These are phyloP conservation scores for Stigmatopora nigra DNA, from an alignment of 2,113 vertebrate genomes.

Conservation along the genomic window DNA sequence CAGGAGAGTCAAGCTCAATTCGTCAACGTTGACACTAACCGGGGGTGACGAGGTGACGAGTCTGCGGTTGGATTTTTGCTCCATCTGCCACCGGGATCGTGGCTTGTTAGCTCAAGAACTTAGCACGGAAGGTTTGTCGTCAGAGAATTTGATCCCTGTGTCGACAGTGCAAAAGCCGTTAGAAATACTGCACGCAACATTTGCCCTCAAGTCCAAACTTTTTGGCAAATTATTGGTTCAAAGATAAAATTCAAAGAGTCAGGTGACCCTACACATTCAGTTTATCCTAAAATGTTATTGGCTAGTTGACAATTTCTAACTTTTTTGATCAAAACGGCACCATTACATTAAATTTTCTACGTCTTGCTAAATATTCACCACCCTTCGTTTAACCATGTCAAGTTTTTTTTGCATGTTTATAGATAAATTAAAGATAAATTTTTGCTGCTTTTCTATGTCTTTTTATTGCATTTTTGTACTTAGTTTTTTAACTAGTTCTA, in stretches of 20 bases:
- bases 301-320: no score
- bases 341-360: constrained; percentile 37
- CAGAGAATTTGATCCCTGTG: neutral
- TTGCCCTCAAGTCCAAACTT: neutral
- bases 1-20: neutral
- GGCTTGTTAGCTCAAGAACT: neutral
- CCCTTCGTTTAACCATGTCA: constrained; percentile 21
- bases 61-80: neutral
- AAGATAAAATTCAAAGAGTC: no score
- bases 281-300: neutral
- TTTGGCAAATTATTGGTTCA: neutral
- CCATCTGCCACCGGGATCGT: neutral
- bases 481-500: no score
- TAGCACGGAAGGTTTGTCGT: neutral
- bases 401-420: constrained; percentile 44
- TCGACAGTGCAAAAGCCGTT: neutral
- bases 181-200: neutral
- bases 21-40: neutral
- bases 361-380: constrained; percentile 38
- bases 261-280: neutral
- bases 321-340: neutral
- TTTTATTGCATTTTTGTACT: no score
- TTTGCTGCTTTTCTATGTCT: no score
- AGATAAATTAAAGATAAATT: constrained; percentile 45
- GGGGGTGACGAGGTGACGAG: neutral